These are phyloP conservation scores for Diploptera punctata DNA, from an alignment of 2,888 invertebrate genomes.

Conservation along the genomic window DNA sequence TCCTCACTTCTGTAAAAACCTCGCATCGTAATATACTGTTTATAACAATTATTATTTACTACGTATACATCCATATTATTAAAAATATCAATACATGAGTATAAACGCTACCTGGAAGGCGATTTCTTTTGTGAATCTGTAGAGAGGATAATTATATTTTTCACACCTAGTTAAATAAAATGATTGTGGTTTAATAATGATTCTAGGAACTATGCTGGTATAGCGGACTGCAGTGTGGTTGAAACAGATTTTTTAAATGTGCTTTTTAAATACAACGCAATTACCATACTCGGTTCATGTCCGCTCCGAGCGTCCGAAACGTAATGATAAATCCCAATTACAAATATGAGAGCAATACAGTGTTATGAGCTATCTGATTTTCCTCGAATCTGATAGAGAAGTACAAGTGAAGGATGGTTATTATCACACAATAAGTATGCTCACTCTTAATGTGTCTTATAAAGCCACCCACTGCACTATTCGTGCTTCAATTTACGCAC, in stretches of 20 bases:
- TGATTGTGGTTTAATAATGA: conserved; percentile 2
- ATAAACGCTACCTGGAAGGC: neutral
- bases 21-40: too few species aligned
- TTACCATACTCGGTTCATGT: conserved; percentile 1
- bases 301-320: neutral
- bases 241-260: neutral
- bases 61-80: too few species aligned
- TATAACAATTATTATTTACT: too few species aligned
- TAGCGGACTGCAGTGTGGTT: neutral
- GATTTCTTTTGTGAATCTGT: neutral
- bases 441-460: too few species aligned
- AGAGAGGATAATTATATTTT: neutral
- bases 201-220: neutral
- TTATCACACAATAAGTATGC: too few species aligned
- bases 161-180: conserved; percentile 10
- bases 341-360: neutral
- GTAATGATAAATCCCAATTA: conserved; percentile 16
- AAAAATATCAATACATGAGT: too few species aligned
- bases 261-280: conserved; percentile 15
- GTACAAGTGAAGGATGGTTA: too few species aligned
- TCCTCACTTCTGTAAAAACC: too few species aligned
- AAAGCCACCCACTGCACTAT: too few species aligned
- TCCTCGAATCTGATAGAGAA: too few species aligned
- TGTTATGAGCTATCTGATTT: too few species aligned
- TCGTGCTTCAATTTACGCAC: too few species aligned